Evolutionary conservation across 2,113 vertebrate genomes (phyloP), one percentile per base, ranked within the genome.

Genomic region (Gopherus flavomarginatus): DNA sequence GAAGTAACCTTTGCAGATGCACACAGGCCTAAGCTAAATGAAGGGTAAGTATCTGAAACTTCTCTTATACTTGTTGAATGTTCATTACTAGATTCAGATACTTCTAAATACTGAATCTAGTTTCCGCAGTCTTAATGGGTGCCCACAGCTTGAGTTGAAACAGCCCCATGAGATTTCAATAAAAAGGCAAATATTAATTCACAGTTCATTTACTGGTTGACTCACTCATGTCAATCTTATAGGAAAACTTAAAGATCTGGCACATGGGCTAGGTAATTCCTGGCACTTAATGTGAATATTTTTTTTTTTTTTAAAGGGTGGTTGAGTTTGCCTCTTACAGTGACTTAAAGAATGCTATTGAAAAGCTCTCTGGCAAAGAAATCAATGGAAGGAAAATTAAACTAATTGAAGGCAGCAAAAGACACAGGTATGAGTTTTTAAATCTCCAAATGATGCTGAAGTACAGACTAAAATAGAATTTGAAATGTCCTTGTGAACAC

Each of bases 321-420:
- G 99, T 99, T 98, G 99, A 99, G 97, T 99, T 99, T 97, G 99
- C 99, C 96, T 99, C 99, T 98, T 99, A 99, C 78, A 99, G 99
- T 97, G 99, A 99, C 95, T 98, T 99, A 98, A 99, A 99, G 99
- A 99, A 99, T 97, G 99, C 99, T 88, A 98, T 99, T 94, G 99
- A 99, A 92, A 99, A 99, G 96, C 98, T 99, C 94, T 99, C 99
- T 98, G 99, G 99, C 96, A 99, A 99, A 97, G 99, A 99, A 98
- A 99, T 99, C 90, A 99, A 99, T 97, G 99, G 99, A 96, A 99
- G 99, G 96, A 99, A 99, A 99, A 99, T 99, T 62, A 99, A 99
- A 97, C 98, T 99, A 98, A 99, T 99, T 38, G 99, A 99, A 97
- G 99, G 99, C 95, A 98, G 98, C 96, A 99, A 99, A 98, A 99